These are phyloP conservation scores for Forbesichthys agassizii DNA, from an alignment of 2,113 vertebrate species.

Conservation along the genomic window DNA sequence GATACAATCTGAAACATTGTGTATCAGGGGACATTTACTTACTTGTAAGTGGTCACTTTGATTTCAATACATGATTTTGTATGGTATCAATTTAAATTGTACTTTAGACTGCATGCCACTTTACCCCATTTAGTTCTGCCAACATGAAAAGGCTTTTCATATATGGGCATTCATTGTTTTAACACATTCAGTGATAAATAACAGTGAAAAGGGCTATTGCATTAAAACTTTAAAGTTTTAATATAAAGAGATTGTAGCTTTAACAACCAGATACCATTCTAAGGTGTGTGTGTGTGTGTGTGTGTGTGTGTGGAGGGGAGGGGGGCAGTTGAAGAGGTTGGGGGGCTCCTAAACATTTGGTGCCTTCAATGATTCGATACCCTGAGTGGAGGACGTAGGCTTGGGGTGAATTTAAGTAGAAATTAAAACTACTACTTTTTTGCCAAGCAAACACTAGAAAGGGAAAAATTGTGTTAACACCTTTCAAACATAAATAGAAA, in stretches of 20 bases:
- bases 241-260: too few relatives aligned
- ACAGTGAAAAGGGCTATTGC: not conserved
- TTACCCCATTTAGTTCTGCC: too few relatives aligned
- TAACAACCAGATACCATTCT: not conserved
- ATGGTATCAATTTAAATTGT: too few relatives aligned
- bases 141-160: too few relatives aligned
- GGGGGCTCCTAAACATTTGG: conserved; percentile 41
- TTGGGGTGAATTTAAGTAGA: conserved; percentile 67
- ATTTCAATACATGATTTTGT: too few relatives aligned
- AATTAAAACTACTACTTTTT: conserved; percentile 34
- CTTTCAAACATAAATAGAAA: conserved; percentile 75
- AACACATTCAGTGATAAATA: conserved; percentile 18
- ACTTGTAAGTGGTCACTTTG: too few relatives aligned
- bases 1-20: not conserved
- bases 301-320: too few relatives aligned
- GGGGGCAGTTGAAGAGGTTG: not conserved
- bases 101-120: too few relatives aligned
- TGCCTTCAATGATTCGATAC: conserved; percentile 69
- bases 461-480: conserved; percentile 48
- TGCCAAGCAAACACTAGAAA: conserved; percentile 51
- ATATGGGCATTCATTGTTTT: not conserved
- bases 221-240: too few relatives aligned
- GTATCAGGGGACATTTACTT: too few relatives aligned
- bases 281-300: not conserved
- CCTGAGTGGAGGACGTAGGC: conserved; percentile 73